Base-by-base conservation (phyloP, 2,113 vertebrate species). In the Hippoglossus stenolepis region DNA sequence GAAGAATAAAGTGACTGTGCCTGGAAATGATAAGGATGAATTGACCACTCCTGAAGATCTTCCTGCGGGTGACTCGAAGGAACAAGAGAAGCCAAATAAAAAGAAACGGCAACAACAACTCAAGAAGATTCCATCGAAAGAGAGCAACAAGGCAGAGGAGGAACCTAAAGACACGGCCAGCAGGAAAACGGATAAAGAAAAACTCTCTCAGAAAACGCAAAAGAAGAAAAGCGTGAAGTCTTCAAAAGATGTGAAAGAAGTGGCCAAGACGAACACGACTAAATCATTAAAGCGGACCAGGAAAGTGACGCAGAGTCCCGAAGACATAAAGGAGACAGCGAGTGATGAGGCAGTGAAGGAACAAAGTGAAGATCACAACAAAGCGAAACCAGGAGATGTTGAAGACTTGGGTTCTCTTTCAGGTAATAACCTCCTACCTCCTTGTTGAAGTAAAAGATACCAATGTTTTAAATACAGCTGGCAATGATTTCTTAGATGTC, bases 341-440 rank as follows among this genome's bases (percentile, higher is more conserved):
- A 3, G 1, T 13, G 49, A 11, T 4, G 72, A 85, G 15, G 23
- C 21, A 28, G 7, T 9, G 0, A 20, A 54, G 26, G 31, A 73
- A 47, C 54, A 26, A 74, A 47, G 2, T 21, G 31, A 31, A 28
- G 21, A 75, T 23, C 21, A 57, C 13, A 64, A 40, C 21, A 38
- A 26, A 11, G 18, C 68, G 35, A 70, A 65, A 20, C 20, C 14
- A 4, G 5, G 23, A 31, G 60, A 62, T 49, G 57, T 23, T 69
- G 76, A 49, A 49, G 15, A 77, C 51, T 12, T 14, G 4, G 4
- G 0, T 13, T 51, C 40, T 51, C 43, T 38, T 53, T 23, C 77
- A 67, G 91, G 92, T 93, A 75, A 49, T 49, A 4, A 18, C 6
- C 56, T 65, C 17, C 54, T 23, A 13, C 21, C 35, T 9, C 9